A percentile compares a stretch with the other conserved stretches of the same genome.
These are phyloP conservation scores for Monochamus saltuarius DNA, from an alignment of 1,140 invertebrate species.

Conservation along the genomic window DNA sequence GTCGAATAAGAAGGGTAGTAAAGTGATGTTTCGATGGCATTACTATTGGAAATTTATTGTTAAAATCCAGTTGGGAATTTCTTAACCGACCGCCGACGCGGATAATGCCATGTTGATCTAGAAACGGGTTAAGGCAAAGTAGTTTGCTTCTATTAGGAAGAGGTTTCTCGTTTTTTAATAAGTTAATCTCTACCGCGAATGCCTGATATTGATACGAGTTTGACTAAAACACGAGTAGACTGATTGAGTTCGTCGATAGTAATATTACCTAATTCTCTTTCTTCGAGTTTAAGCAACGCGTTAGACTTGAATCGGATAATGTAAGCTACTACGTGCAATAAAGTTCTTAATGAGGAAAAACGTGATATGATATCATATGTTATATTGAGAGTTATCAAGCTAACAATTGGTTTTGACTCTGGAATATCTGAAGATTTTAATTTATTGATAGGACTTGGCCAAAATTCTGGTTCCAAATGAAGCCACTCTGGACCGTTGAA, in stretches of 20 bases:
- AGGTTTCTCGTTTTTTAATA: not conserved
- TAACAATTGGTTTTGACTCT: slow-evolving; percentile 5
- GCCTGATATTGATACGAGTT: not conserved
- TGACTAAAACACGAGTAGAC: slow-evolving; percentile 1
- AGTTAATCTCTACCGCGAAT: slow-evolving; percentile 2
- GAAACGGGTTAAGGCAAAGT: slow-evolving; percentile 23
- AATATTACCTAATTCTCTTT: not conserved
- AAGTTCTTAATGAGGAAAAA: not conserved
- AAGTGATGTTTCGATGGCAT: slow-evolving; percentile 23
- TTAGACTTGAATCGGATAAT: slow-evolving; percentile 2
- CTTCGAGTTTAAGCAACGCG: not conserved
- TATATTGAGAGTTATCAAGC: not conserved
- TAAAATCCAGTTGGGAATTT: slow-evolving; percentile 32
- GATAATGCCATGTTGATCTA: slow-evolving; percentile 21
- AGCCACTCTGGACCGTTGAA: not conserved
- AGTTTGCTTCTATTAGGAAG: slow-evolving; percentile 19
- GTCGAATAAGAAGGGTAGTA: slow-evolving; percentile 22
- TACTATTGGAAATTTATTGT: slow-evolving; percentile 30
- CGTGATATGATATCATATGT: not conserved
- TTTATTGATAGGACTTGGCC: not conserved
- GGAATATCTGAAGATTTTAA: slow-evolving; percentile 4
- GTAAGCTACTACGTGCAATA: slow-evolving; percentile 4
- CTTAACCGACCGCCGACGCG: slow-evolving; percentile 30
- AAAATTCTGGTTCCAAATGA: slow-evolving; percentile 1
- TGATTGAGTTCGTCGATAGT: not conserved